Conservation (phyloP, 1,140 invertebrate genomes). For the Pseudomyrmex dendroicus region DNA sequence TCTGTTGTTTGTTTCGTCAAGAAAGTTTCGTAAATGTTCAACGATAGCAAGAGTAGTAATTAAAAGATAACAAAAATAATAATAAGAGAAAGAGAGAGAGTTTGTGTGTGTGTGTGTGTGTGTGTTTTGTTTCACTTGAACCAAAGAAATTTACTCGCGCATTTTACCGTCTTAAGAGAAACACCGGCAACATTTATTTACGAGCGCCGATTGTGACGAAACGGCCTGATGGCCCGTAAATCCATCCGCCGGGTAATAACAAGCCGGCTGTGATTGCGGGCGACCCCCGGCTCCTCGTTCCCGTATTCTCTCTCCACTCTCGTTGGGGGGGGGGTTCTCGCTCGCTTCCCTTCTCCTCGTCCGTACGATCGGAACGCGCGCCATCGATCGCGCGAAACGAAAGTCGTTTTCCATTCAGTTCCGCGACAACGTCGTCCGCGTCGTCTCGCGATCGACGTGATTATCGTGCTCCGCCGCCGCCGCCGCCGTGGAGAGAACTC, state of each 20-base stretch:
- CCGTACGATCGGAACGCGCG: constrained; percentile 33
- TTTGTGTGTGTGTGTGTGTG: too few relatives aligned
- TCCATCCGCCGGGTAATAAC: constrained; percentile 68
- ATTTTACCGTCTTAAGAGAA: constrained; percentile 4
- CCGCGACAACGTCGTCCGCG: constrained; percentile 29
- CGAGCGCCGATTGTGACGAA: constrained; percentile 65
- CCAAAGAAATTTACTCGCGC: constrained; percentile 9
- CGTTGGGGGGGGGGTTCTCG: not conserved
- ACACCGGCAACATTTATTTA: constrained; percentile 52
- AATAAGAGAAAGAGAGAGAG: too few relatives aligned
- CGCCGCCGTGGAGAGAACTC: not conserved
- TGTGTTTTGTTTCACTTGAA: not conserved
- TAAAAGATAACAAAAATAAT: too few relatives aligned
- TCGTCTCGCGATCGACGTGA: constrained; percentile 16
- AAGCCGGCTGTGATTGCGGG: constrained; percentile 22
- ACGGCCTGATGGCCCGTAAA: constrained; percentile 63
- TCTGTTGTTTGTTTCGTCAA: too few relatives aligned
- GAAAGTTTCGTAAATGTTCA: too few relatives aligned
- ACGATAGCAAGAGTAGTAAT: too few relatives aligned
- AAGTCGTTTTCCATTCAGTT: constrained; percentile 27
- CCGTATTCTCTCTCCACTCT: not conserved
- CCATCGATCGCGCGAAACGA: constrained; percentile 47
- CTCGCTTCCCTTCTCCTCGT: constrained; percentile 24
- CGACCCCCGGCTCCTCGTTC: constrained; percentile 32
- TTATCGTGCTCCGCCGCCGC: not conserved